phyloP scores from a whole-genome alignment of 2,888 invertebrate genomes.

The Drosophila testacea region DNA sequence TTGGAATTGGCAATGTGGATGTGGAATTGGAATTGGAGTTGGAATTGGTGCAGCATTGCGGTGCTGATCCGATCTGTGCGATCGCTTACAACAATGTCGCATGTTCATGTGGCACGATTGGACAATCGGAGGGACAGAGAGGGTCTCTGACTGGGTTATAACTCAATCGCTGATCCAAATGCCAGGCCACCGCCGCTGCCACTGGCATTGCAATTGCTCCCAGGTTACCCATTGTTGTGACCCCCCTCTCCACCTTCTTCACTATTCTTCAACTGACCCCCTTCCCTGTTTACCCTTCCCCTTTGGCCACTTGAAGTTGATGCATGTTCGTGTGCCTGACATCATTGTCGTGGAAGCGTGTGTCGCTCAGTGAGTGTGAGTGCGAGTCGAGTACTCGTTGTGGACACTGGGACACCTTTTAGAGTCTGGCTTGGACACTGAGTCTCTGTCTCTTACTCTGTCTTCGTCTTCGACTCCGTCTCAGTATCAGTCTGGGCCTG shows the following conservation, averaged over 20 bases:
- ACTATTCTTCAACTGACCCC: background rate
- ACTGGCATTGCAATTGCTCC: constrained; percentile 66
- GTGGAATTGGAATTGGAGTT: constrained; percentile 17
- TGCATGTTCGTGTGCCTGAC: constrained; percentile 70
- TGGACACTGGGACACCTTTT: constrained; percentile 61
- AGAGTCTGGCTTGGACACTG: constrained; percentile 19
- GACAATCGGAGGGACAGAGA: constrained; percentile 15
- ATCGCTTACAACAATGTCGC: constrained; percentile 55
- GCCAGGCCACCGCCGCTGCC: constrained; percentile 58
- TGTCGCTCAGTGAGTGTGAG: constrained; percentile 65
- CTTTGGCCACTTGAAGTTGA: constrained; percentile 44
- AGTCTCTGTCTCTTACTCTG: constrained; percentile 23
- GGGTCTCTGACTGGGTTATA: constrained; percentile 55
- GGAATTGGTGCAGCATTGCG: constrained; percentile 36
- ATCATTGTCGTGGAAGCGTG: constrained; percentile 79
- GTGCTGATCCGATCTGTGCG: constrained; percentile 33
- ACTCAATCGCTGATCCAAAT: constrained; percentile 81
- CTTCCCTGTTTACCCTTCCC: background rate
- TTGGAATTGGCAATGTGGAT: constrained; percentile 13
- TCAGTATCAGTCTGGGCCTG: constrained; percentile 38
- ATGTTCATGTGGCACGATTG: constrained; percentile 51
- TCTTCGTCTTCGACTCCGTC: constrained; percentile 1
- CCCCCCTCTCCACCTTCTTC: background rate
- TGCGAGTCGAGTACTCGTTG: constrained; percentile 52
- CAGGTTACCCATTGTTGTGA: constrained; percentile 80